Evolutionary conservation across 1,140 invertebrate species (phyloP).

Genomic region (Saccostrea glomerata): DNA sequence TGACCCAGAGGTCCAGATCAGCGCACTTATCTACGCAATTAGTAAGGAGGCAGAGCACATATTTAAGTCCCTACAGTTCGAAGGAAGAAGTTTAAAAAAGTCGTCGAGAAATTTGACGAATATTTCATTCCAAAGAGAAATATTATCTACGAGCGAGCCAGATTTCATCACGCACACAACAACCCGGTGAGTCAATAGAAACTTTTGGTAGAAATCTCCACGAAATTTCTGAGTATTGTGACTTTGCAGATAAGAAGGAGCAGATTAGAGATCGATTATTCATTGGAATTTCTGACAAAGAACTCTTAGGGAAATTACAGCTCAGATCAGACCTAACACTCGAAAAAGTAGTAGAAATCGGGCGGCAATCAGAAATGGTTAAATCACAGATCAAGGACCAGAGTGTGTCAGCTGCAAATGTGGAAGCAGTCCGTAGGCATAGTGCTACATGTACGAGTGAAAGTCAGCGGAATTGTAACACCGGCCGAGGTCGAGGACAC

Average conservation of each 20-base stretch:
- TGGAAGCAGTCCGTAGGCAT: not conserved
- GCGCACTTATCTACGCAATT: conserved; percentile 50
- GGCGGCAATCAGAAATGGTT: conserved; percentile 44
- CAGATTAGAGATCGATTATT: conserved; percentile 51
- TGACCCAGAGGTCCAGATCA: conserved; percentile 44
- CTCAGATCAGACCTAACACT: conserved; percentile 53
- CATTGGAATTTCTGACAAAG: conserved; percentile 47
- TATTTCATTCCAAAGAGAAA: conserved; percentile 58
- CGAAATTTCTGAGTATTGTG: conserved; percentile 55
- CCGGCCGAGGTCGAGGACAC: not conserved
- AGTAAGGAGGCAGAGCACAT: conserved; percentile 49
- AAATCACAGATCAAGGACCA: conserved; percentile 50
- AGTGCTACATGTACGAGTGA: not conserved
- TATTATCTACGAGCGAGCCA: conserved; percentile 53
- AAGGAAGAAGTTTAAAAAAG: conserved; percentile 43
- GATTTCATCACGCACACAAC: conserved; percentile 48
- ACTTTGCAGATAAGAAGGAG: conserved; percentile 48
- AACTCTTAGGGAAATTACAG: conserved; percentile 53
- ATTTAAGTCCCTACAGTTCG: not conserved
- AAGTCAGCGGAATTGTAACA: not conserved
- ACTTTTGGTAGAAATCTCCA: conserved; percentile 47
- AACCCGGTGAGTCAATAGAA: conserved; percentile 43
- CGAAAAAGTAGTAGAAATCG: conserved; percentile 40
- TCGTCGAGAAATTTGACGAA: conserved; percentile 52
- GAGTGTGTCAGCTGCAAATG: not conserved